Percentiles rank a stretch among this genome's conserved stretches.
Conservation (phyloP, 2,888 invertebrate species). For the Eupithecia pulchellata region DNA sequence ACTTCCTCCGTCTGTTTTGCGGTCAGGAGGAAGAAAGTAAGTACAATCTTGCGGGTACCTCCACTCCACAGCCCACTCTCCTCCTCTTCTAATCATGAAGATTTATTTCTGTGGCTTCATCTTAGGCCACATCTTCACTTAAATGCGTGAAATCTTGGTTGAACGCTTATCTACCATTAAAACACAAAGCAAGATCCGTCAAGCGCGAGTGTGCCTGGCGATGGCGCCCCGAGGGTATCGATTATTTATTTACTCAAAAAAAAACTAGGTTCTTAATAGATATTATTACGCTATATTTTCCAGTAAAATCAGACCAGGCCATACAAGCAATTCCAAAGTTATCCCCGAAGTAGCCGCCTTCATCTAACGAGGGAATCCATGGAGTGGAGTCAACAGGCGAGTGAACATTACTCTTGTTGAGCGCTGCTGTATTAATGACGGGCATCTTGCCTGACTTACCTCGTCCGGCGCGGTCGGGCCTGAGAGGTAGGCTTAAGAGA, state of each 20-base stretch:
- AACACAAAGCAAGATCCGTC: neutral
- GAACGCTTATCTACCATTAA: too few species aligned
- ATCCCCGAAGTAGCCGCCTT: neutral
- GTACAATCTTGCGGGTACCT: too few species aligned
- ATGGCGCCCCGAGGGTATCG: too few species aligned
- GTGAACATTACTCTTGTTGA: slow-evolving; percentile 68
- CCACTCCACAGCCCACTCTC: too few species aligned
- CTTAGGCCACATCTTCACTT: too few species aligned
- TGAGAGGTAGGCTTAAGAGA: slow-evolving; percentile 34
- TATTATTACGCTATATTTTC: neutral
- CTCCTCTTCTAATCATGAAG: too few species aligned
- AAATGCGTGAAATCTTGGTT: too few species aligned
- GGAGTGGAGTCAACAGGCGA: slow-evolving; percentile 61
- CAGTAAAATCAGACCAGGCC: neutral
- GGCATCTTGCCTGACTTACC: slow-evolving; percentile 79
- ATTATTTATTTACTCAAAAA: too few species aligned
- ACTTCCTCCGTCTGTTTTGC: too few species aligned
- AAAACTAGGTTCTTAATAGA: too few species aligned
- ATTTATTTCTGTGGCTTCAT: too few species aligned
- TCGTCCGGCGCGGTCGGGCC: slow-evolving; percentile 53
- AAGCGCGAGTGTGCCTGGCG: neutral
- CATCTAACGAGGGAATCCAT: slow-evolving; percentile 36
- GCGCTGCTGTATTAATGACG: slow-evolving; percentile 75
- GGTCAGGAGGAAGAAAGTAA: too few species aligned
- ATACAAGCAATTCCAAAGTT: neutral